phyloP scores from a whole-genome alignment of 2,888 invertebrate species.

The Cryptus viduatorius region DNA sequence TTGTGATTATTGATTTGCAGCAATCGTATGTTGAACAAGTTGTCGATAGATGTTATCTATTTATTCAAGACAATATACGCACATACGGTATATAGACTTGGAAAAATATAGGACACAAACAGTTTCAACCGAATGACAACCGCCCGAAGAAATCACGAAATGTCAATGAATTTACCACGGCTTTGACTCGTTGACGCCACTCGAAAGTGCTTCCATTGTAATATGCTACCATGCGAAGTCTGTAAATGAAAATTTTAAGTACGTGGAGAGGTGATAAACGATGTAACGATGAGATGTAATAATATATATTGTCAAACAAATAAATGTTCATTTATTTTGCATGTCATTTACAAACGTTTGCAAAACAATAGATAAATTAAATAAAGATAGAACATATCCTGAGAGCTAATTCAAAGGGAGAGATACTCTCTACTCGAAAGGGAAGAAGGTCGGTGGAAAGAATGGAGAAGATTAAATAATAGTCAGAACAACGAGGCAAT shows the following conservation, averaged over 20 bases:
- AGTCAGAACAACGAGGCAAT: background rate
- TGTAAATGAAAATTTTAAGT: background rate
- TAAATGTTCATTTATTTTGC: constrained; percentile 23
- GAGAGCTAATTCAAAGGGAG: background rate
- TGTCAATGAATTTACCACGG: constrained; percentile 9
- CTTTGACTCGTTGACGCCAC: background rate
- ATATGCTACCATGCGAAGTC: background rate
- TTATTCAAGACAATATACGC: background rate
- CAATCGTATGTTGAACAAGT: background rate
- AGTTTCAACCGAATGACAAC: background rate
- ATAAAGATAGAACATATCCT: background rate
- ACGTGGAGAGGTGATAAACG: background rate
- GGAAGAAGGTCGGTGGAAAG: too few relatives aligned
- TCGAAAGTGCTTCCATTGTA: background rate
- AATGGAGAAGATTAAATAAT: background rate
- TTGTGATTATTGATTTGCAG: background rate
- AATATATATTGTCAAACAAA: background rate
- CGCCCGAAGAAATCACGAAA: background rate
- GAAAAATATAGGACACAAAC: constrained; percentile 11
- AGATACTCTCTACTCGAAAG: background rate
- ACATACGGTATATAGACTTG: background rate
- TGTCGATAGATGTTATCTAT: background rate
- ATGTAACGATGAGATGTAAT: background rate
- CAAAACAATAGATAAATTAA: background rate
- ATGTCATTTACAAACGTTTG: constrained; percentile 17